These are phyloP conservation scores for Tursiops truncatus DNA, from an alignment of 2,113 vertebrate species.

Conservation along the genomic window DNA sequence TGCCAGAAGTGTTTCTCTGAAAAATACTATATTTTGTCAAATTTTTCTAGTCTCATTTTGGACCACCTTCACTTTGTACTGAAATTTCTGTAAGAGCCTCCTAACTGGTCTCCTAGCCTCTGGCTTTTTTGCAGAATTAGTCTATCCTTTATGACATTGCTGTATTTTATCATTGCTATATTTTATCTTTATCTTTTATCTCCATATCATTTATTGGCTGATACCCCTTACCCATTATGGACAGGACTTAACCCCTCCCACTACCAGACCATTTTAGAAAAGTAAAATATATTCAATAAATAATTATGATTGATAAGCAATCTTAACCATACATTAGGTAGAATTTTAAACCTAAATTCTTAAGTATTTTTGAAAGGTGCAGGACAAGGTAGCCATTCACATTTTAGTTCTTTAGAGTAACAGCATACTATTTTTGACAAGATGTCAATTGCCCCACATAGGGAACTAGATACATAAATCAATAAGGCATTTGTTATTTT, in stretches of 20 bases:
- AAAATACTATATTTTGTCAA: not conserved
- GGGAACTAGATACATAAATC: not conserved
- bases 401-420: not conserved
- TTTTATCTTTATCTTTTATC: not conserved
- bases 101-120: not conserved
- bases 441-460: not conserved
- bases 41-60: conserved; percentile 30
- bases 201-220: not conserved
- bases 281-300: not conserved
- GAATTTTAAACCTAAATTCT: not conserved
- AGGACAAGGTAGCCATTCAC: not conserved
- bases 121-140: not conserved
- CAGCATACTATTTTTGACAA: not conserved
- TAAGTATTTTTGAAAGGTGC: not conserved
- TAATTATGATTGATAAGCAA: not conserved
- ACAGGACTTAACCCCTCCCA: not conserved
- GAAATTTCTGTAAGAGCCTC: not conserved
- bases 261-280: not conserved
- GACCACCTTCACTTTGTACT: not conserved
- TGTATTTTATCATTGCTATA: not conserved
- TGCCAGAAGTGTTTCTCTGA: not conserved
- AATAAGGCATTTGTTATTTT: conserved; percentile 1
- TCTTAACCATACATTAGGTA: not conserved
- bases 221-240: not conserved
- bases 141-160: not conserved